Conservation (phyloP, 2,113 vertebrate genomes). For the Muntiacus reevesi region DNA sequence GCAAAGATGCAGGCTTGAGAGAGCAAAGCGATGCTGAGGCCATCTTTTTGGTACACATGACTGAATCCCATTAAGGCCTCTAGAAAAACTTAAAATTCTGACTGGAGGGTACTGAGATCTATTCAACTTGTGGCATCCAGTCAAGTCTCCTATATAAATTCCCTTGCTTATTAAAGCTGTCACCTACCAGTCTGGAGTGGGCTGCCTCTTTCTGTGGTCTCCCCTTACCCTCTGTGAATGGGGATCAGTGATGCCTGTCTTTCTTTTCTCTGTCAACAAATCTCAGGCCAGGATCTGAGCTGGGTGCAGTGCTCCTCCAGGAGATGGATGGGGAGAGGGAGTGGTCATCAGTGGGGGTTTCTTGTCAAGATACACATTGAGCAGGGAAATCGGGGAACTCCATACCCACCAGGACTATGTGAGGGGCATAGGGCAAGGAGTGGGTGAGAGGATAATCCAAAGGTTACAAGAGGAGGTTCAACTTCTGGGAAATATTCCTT, state of each 20-base stretch:
- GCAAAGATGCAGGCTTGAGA: neutral
- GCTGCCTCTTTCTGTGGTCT: neutral
- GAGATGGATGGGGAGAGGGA: rapidly evolving
- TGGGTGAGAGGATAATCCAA: neutral
- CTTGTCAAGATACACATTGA: neutral
- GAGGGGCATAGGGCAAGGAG: neutral
- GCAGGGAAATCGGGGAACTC: neutral
- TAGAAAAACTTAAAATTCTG: neutral
- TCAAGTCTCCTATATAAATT: neutral
- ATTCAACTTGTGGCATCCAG: rapidly evolving
- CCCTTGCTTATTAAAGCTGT: neutral
- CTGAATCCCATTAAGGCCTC: neutral
- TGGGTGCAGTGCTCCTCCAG: neutral
- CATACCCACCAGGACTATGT: neutral
- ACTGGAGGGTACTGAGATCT: neutral
- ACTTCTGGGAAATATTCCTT: neutral
- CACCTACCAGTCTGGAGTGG: neutral
- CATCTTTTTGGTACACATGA: neutral
- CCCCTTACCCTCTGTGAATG: rapidly evolving
- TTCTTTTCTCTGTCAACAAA: neutral
- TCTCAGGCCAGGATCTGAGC: no score
- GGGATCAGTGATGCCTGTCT: rapidly evolving
- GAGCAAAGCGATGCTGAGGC: no score
- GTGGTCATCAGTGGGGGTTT: neutral
- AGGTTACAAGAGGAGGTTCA: neutral